Evolutionary conservation across 2,888 invertebrate genomes (phyloP), one percentile per base, ranked within the genome.

Genomic region (Idaea biselata): DNA sequence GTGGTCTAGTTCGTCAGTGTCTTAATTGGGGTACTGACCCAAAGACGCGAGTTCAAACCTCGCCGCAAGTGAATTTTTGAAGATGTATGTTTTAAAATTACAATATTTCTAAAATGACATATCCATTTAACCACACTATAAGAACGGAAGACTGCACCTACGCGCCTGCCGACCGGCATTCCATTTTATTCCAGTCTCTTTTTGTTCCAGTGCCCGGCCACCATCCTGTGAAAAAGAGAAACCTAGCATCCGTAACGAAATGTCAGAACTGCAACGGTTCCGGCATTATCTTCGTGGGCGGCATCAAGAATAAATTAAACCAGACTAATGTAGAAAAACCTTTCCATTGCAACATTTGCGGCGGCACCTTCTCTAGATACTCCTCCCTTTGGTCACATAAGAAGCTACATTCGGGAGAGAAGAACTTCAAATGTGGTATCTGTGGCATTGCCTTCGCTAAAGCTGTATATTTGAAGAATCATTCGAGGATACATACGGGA

Each of bases 201-300:
- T 59, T 63, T 61, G 58, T 80, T 83, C 4, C 79, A 91, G 91
- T 89, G 67, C 89, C 93, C 5, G 94, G 94, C 4, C 94, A 94
- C 73, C 96, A 97, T 93, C 96, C 97, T 65, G 97, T 97, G 44
- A 97, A 97, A 86, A 95, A 96, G 83, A 94, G 97, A 86, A 97
- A 96, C 72, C 93, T 97, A 67, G 96, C 97, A 18, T 95, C 96
- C 58, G 96, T 97, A 60, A 96, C 97, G 18, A 97, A 97, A 82
- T 97, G 97, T 83, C 96, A 97, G 75, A 97, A 97, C 84, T 97
- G 97, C 82, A 97, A 97, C 82, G 97, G 97, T 32, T 96, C 97
- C 3, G 97, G 97, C 58, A 96, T 97, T 61, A 97, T 97, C 73
- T 96, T 96, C 80, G 95, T 96, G 69, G 96, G 96, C 65, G 94